Evolutionary conservation across 2,888 invertebrate species (phyloP).

Genomic region (Yponomeuta malinellus): DNA sequence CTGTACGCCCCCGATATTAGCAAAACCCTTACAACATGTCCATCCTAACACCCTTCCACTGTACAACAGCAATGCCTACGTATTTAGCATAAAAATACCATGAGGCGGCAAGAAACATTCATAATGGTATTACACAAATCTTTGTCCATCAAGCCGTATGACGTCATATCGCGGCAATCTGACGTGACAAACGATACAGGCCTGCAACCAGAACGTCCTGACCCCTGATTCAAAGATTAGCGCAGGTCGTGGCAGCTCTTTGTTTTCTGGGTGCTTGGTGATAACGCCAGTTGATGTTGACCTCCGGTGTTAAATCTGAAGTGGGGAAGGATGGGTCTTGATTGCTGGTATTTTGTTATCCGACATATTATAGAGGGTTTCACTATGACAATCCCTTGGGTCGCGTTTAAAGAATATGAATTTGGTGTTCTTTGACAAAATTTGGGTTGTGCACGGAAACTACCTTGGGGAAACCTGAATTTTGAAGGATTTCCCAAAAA

Average conservation of each 20-base stretch:
- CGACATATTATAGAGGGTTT: not conserved
- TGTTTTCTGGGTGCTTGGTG: not conserved
- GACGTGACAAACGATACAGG: constrained; percentile 63
- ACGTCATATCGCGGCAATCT: constrained; percentile 59
- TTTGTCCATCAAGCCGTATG: constrained; percentile 56
- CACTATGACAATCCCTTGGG: not conserved
- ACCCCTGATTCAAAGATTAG: not conserved
- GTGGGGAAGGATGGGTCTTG: not conserved
- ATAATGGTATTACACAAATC: constrained; percentile 61
- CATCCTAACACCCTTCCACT: not conserved
- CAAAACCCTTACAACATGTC: too few relatives aligned
- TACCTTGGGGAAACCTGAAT: too few relatives aligned
- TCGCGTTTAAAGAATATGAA: not conserved
- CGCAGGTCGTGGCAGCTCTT: not conserved
- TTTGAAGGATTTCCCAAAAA: too few relatives aligned
- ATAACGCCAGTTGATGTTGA: not conserved
- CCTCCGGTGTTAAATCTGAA: not conserved
- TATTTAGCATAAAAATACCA: constrained; percentile 20
- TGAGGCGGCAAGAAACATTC: constrained; percentile 45
- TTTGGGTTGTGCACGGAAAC: not conserved
- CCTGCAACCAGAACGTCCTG: not conserved
- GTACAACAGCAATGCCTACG: not conserved
- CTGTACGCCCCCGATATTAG: too few relatives aligned
- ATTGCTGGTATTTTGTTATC: not conserved
- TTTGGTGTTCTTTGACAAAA: not conserved